These are phyloP conservation scores for Dasypogon diadema DNA, from an alignment of 2,888 invertebrate genomes.

Conservation along the genomic window DNA sequence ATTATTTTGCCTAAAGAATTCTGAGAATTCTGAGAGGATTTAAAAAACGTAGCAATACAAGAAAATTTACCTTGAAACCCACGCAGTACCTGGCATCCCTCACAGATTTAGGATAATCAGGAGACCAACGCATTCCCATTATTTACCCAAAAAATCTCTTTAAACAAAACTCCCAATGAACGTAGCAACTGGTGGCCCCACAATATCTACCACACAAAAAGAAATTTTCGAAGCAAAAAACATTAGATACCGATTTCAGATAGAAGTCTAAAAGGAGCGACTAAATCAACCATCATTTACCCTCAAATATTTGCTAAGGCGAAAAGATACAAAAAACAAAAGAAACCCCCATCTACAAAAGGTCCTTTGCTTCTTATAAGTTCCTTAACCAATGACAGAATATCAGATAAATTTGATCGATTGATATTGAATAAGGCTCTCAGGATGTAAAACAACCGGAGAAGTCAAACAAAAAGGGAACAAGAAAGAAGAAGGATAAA, in stretches of 20 bases:
- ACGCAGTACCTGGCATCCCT: too few species aligned
- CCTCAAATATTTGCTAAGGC: constrained; percentile 20
- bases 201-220: too few species aligned
- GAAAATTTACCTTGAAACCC: too few species aligned
- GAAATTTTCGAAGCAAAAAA: too few species aligned
- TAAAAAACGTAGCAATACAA: too few species aligned
- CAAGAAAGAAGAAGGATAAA: constrained; percentile 12
- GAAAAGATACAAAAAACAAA: background rate
- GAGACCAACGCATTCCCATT: too few species aligned
- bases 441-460: constrained; percentile 21
- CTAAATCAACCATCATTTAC: constrained; percentile 6
- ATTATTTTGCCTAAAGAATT: too few species aligned
- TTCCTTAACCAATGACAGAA: constrained; percentile 12
- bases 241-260: background rate
- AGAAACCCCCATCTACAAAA: background rate
- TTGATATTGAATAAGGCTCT: constrained; percentile 40
- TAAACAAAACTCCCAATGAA: too few species aligned
- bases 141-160: too few species aligned
- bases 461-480: constrained; percentile 29
- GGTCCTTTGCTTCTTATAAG: background rate
- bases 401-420: constrained; percentile 46
- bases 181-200: too few species aligned
- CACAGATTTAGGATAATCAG: too few species aligned
- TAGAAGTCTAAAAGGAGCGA: background rate
- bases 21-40: too few species aligned